These are phyloP conservation scores for Drosophila melanosoma DNA, from an alignment of 2,888 invertebrate genomes.

Conservation along the genomic window DNA sequence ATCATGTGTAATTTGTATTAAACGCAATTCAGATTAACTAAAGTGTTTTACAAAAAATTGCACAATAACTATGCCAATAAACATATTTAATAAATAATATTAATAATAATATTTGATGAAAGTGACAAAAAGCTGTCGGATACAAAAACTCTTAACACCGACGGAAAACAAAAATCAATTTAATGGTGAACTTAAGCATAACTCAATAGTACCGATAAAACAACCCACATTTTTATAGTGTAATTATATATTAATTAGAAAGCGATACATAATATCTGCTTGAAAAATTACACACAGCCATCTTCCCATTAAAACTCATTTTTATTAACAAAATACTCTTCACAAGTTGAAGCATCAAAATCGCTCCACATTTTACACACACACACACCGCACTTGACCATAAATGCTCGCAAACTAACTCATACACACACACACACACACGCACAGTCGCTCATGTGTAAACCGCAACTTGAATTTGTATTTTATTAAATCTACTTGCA, in stretches of 20 bases:
- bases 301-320: not conserved
- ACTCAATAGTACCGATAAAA: not conserved
- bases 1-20: not conserved
- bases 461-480: slow-evolving; percentile 60
- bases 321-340: slow-evolving; percentile 2
- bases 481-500: slow-evolving; percentile 51
- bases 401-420: slow-evolving; percentile 9
- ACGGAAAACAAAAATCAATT: not conserved
- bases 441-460: slow-evolving; percentile 39
- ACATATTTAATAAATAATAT: not conserved
- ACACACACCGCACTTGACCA: slow-evolving; percentile 48
- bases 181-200: not conserved
- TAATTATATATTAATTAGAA: not conserved
- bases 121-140: not conserved
- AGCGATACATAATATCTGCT: not conserved
- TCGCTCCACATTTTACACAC: slow-evolving; percentile 44
- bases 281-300: not conserved
- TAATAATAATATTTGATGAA: not conserved
- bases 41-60: not conserved
- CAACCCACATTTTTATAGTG: not conserved
- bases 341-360: slow-evolving; percentile 29
- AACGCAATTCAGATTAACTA: not conserved
- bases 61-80: not conserved
- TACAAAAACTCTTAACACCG: not conserved
- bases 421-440: slow-evolving; percentile 24